Evolutionary conservation across 2,888 invertebrate genomes (phyloP).

Genomic region (Cyclophora albipunctata): DNA sequence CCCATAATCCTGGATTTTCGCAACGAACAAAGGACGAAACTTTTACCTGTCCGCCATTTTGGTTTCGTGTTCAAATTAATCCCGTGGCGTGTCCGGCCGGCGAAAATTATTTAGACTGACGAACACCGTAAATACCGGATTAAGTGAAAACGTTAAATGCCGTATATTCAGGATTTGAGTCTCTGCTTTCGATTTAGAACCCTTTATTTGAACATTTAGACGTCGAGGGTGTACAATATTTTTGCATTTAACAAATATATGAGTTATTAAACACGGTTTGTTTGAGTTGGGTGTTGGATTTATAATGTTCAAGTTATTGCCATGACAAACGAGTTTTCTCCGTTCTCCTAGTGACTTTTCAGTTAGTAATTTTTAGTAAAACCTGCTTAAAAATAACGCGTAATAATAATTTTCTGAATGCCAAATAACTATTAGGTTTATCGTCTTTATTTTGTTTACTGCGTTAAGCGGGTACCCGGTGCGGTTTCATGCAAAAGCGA

Average conservation of each 20-base stretch:
- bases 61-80: slow-evolving; percentile 57
- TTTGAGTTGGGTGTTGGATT: slow-evolving; percentile 20
- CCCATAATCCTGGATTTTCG: slow-evolving; percentile 42
- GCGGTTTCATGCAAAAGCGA: no score
- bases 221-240: slow-evolving; percentile 32
- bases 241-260: slow-evolving; percentile 43
- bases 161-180: slow-evolving; percentile 53
- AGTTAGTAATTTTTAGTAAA: no score
- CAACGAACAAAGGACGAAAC: slow-evolving; percentile 35
- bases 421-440: no score
- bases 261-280: slow-evolving; percentile 33
- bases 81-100: slow-evolving; percentile 49
- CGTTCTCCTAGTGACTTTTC: no score
- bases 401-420: no score
- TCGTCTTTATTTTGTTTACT: no score
- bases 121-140: slow-evolving; percentile 57
- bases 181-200: slow-evolving; percentile 6
- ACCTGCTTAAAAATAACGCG: no score
- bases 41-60: slow-evolving; percentile 52
- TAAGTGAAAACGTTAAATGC: slow-evolving; percentile 48
- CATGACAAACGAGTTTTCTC: no score
- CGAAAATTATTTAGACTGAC: slow-evolving; percentile 60
- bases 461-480: no score
- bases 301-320: slow-evolving; percentile 43
- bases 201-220: slow-evolving; percentile 38